Evolutionary conservation across 2,888 invertebrate genomes (phyloP).

Genomic region (Polyommatus iphigenia): DNA sequence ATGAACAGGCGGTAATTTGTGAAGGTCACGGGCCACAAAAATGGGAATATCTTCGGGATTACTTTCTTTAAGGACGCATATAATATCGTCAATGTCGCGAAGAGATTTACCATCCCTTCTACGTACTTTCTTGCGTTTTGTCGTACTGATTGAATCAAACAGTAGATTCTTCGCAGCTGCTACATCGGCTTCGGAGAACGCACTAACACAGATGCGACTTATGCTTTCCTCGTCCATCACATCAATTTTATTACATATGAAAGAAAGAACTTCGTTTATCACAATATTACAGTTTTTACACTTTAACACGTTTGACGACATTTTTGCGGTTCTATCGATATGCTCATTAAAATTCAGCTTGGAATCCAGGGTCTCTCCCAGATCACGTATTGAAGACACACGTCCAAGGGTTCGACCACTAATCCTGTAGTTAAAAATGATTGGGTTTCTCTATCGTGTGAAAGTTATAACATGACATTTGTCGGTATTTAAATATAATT

Average conservation of each 20-base stretch:
- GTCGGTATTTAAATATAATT: too few species aligned
- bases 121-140: slow-evolving; percentile 7
- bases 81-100: slow-evolving; percentile 27
- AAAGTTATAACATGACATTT: too few species aligned
- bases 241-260: slow-evolving; percentile 24
- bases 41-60: slow-evolving; percentile 14
- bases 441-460: too few species aligned
- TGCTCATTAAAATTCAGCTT: too few species aligned
- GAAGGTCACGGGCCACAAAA: slow-evolving; percentile 7
- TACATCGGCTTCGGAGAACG: slow-evolving; percentile 10
- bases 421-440: too few species aligned
- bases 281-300: slow-evolving; percentile 24
- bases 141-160: neutral
- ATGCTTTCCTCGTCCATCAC: slow-evolving; percentile 24
- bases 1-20: slow-evolving; percentile 13
- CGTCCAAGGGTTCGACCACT: too few species aligned
- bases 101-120: slow-evolving; percentile 29
- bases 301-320: neutral
- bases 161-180: neutral
- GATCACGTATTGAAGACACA: too few species aligned
- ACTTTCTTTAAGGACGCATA: slow-evolving; percentile 10
- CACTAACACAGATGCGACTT: neutral
- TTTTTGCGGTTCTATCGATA: too few species aligned
- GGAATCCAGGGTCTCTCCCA: too few species aligned
- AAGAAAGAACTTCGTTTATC: slow-evolving; percentile 10